Base-by-base conservation (phyloP, 2,888 invertebrate species). In the Tethea ocularis region DNA sequence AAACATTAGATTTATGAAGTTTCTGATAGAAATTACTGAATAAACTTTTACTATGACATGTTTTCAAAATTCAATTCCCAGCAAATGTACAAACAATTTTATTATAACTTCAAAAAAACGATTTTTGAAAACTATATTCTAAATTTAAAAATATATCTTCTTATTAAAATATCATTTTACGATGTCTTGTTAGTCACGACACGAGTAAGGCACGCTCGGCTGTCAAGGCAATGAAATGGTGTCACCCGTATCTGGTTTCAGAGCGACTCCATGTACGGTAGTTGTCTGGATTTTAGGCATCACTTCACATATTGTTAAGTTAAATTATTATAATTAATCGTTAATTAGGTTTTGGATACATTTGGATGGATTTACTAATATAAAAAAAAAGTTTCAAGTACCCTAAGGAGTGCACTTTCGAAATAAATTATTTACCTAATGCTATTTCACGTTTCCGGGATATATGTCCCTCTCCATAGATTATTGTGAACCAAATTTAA, bases 201-300 rank as follows among this genome's bases (percentile, higher is more conserved):
- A 46, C 46, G 46, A 46, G 46, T 20, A 20, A 46, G 46, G 71
- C 66, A 61, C 61, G 61, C 61, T 58, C 61, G 66, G 66, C 67
- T 67, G 69, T 66, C 70, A 68, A 63, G 58, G 66, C 64, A 62
- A 57, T 67, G 68, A 67, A 72, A 67, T 57, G 71, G 75, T 78
- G 79, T 71, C 71, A 70, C 63, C 20, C 57, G 66, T 77, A 74
- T 81, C 74, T 57, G 60, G 72, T 82, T 78, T 68, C 82, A 65
- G 56, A 46, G 2, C 46, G 41, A 56, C 29, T 46, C 68, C 70
- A 63, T 70, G 61, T 73, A 66, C 67, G 71, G 75, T 70, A 75
- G 65, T 46, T 67, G 63, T 59, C 62, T 61, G 66, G 64, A 62
- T 67, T 69, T 66, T 59, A 67, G 64, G 67, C 68, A 57, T 62